Percentiles rank a stretch among this genome's conserved stretches.
phyloP scores from a whole-genome alignment of 2,797 vertebrate genomes.

The Brachyalestes nurse region DNA sequence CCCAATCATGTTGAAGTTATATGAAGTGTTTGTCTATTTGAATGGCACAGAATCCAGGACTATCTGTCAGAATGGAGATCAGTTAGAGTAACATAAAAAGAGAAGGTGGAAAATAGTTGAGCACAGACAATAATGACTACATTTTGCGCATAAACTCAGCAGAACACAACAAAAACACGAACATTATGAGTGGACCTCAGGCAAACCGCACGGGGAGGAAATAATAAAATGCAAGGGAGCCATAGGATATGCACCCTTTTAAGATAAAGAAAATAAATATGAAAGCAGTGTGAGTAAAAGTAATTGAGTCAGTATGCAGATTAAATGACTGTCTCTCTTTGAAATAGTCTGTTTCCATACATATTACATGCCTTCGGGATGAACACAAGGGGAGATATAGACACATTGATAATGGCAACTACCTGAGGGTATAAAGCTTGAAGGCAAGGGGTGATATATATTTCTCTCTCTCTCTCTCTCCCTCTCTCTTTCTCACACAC shows the following conservation, averaged over 20 bases:
- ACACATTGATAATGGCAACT: constrained; percentile 22
- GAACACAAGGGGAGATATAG: constrained; percentile 5
- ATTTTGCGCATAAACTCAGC: neutral
- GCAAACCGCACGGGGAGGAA: neutral
- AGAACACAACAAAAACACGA: no score
- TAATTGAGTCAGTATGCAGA: constrained; percentile 3
- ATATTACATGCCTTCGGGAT: constrained; percentile 20
- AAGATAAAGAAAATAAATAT: constrained; percentile 10
- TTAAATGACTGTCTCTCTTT: constrained; percentile 29
- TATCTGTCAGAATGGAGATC: no score
- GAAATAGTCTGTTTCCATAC: constrained; percentile 20
- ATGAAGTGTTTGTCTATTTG: no score
- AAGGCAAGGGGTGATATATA: constrained; percentile 16
- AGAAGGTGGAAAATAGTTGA: neutral
- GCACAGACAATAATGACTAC: neutral
- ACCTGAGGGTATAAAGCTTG: constrained; percentile 13
- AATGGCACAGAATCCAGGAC: no score
- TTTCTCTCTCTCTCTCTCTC: neutral
- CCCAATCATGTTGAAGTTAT: no score
- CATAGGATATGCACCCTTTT: no score
- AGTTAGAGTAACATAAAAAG: neutral
- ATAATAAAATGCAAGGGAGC: no score
- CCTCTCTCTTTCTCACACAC: no score
- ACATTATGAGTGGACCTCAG: neutral
- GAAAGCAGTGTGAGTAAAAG: constrained; percentile 6